Percentiles rank a stretch among this genome's conserved stretches.
These are phyloP conservation scores for Serrognathus titanus DNA, from an alignment of 2,888 invertebrate genomes.

Conservation along the genomic window DNA sequence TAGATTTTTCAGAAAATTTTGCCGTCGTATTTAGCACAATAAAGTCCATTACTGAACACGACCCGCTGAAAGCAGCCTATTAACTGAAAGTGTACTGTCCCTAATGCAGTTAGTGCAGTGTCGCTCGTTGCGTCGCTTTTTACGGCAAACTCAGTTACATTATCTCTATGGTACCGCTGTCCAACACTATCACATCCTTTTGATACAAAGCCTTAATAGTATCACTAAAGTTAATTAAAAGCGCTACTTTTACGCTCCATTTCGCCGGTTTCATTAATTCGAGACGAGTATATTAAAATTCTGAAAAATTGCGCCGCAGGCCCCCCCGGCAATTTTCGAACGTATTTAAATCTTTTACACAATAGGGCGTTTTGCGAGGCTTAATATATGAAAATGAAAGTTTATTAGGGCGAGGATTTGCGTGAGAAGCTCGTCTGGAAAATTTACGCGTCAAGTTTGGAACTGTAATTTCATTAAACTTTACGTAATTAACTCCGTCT, in stretches of 20 bases:
- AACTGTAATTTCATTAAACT: too few species aligned
- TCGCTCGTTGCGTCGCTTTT: slow-evolving; percentile 31
- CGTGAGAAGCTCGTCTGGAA: too few species aligned
- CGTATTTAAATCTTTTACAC: slow-evolving; percentile 1
- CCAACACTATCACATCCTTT: slow-evolving; percentile 25
- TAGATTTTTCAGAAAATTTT: slow-evolving; percentile 1
- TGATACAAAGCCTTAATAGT: slow-evolving; percentile 25
- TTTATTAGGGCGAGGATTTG: not conserved
- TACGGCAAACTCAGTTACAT: slow-evolving; percentile 44
- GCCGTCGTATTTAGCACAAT: slow-evolving; percentile 36
- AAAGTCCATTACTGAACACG: slow-evolving; percentile 45
- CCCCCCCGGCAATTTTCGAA: not conserved
- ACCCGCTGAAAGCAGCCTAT: slow-evolving; percentile 46
- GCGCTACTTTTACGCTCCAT: slow-evolving; percentile 36
- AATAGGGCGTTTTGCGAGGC: not conserved
- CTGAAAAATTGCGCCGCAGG: not conserved
- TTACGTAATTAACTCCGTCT: too few species aligned
- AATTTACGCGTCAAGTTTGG: too few species aligned
- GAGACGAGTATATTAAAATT: slow-evolving; percentile 1
- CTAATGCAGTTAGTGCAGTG: slow-evolving; percentile 43
- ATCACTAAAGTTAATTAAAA: slow-evolving; percentile 33
- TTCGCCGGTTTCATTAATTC: slow-evolving; percentile 12
- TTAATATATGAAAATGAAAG: slow-evolving; percentile 3
- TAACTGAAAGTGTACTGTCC: slow-evolving; percentile 47
- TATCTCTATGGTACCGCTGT: slow-evolving; percentile 33